Conservation (phyloP, 92 coral and sea anemone genomes). For the Umimayanthus kanabou region DNA sequence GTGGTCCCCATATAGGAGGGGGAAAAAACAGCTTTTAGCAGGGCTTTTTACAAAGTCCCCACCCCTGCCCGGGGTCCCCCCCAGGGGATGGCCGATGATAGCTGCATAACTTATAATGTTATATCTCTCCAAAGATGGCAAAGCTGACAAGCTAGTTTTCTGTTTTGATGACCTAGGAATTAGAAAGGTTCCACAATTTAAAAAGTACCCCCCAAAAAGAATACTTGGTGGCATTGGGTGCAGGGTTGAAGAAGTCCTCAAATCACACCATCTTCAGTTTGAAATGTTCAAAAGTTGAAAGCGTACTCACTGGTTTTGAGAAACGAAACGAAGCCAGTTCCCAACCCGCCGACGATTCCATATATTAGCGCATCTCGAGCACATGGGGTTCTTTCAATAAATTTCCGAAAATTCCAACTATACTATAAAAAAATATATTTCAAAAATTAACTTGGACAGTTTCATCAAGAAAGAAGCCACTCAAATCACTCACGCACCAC, state of each 20-base stretch:
- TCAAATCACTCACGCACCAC: slow-evolving; percentile 28
- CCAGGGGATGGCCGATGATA: no score
- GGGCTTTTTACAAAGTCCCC: no score
- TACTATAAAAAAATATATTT: slow-evolving; percentile 37
- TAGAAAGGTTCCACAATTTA: not conserved
- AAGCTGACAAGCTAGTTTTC: no score
- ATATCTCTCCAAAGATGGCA: no score
- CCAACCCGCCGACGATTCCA: slow-evolving; percentile 83
- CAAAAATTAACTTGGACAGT: not conserved
- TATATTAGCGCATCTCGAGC: slow-evolving; percentile 84
- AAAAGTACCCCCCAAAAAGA: not conserved
- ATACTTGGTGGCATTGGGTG: not conserved
- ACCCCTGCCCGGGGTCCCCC: no score
- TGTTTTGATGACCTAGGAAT: no score
- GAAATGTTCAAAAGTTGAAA: not conserved
- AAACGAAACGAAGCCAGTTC: slow-evolving; percentile 67
- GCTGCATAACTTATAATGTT: no score
- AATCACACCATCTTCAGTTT: not conserved
- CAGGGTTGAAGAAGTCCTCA: not conserved
- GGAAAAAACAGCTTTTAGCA: no score
- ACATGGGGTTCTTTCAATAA: slow-evolving; percentile 86
- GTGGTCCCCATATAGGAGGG: no score
- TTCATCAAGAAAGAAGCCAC: not conserved
- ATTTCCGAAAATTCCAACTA: slow-evolving; percentile 77
- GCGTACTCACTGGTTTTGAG: slow-evolving; percentile 83